Evolutionary conservation across 2,113 vertebrate species (phyloP).

Genomic region (Ameiurus melas): DNA sequence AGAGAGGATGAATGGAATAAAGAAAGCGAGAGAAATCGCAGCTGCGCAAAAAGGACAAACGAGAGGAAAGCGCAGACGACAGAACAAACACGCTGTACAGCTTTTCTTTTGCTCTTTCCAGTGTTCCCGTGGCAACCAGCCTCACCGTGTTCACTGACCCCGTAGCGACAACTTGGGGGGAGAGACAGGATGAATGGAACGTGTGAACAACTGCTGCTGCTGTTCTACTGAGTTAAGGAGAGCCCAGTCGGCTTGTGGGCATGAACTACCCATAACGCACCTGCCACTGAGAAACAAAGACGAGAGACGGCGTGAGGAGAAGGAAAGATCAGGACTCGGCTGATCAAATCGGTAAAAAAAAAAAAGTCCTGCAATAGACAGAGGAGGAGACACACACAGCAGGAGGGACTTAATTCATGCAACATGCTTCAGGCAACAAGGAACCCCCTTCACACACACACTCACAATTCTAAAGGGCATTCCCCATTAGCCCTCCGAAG

Average conservation of each 20-base stretch:
- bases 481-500: background rate
- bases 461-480: background rate
- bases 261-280: conserved; percentile 10
- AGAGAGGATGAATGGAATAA: background rate
- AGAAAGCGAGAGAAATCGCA: background rate
- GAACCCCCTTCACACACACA: conserved; percentile 30
- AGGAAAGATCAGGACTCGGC: background rate
- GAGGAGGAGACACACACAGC: conserved; percentile 42
- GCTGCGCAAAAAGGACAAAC: background rate
- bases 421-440: conserved; percentile 60
- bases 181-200: conserved; percentile 16
- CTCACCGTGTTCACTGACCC: conserved; percentile 35
- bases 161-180: background rate
- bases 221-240: conserved; percentile 6
- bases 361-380: background rate
- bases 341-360: background rate
- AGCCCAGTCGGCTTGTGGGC: background rate
- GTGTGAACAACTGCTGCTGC: conserved; percentile 38
- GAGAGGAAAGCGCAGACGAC: conserved; percentile 3
- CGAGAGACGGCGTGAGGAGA: background rate
- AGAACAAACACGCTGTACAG: conserved; percentile 24
- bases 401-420: conserved; percentile 45
- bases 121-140: conserved; percentile 62
- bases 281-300: background rate
- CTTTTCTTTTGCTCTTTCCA: conserved; percentile 33